Evolutionary conservation across 2,113 vertebrate genomes (phyloP).

Genomic region (Dicaeum eximium): DNA sequence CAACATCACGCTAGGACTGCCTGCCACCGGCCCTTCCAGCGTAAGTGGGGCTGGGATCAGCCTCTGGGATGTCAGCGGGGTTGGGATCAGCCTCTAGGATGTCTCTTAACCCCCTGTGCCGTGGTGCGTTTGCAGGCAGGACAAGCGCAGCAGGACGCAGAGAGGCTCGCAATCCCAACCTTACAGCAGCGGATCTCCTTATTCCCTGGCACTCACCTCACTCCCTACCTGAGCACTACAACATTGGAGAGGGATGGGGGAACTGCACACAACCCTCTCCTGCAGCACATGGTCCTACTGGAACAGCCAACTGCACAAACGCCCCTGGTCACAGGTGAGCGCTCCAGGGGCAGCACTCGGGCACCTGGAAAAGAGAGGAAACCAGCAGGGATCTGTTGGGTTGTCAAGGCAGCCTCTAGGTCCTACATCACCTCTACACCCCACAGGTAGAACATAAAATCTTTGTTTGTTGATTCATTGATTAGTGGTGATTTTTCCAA

Average conservation of each 20-base stretch:
- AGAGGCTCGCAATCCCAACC: conserved; percentile 80
- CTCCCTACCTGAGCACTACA: conserved; percentile 86
- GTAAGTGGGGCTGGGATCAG: conserved; percentile 72
- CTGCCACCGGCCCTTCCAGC: conserved; percentile 85
- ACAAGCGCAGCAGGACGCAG: conserved; percentile 82
- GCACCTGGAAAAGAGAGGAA: background rate
- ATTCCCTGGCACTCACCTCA: conserved; percentile 86
- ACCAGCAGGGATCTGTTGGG: background rate
- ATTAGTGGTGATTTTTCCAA: background rate
- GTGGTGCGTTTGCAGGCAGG: conserved; percentile 69
- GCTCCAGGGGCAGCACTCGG: rapidly evolving
- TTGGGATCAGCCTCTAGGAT: background rate
- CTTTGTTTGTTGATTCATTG: background rate
- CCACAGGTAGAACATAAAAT: background rate
- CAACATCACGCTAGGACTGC: conserved; percentile 96
- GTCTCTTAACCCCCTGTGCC: too few species aligned
- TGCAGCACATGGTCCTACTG: conserved; percentile 94
- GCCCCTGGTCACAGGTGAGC: conserved; percentile 86
- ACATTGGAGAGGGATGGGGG: conserved; percentile 84
- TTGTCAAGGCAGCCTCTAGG: background rate
- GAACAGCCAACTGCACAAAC: conserved; percentile 86
- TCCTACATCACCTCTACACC: rapidly evolving
- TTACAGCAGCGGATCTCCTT: conserved; percentile 88
- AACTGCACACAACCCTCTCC: conserved; percentile 83
- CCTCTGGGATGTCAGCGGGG: background rate